phyloP scores from a whole-genome alignment of 2,113 vertebrate genomes.

The Myotis davidii region DNA sequence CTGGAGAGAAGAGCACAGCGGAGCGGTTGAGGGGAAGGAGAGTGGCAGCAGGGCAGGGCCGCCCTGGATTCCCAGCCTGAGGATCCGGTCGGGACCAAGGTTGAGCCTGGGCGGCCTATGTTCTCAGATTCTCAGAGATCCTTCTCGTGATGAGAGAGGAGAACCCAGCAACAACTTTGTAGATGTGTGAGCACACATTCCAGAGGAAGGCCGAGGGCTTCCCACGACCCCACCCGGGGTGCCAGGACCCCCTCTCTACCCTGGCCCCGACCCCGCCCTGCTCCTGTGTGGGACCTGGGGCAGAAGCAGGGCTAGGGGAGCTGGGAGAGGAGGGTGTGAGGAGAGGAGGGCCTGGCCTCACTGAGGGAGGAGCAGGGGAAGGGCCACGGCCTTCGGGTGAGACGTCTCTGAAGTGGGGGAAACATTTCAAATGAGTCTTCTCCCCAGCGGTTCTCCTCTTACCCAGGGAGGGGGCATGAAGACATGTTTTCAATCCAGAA shows the following conservation, averaged over 20 bases:
- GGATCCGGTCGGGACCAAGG: background rate
- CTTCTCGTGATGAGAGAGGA: no score
- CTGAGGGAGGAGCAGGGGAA: no score
- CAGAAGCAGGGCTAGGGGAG: background rate
- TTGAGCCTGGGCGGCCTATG: no score
- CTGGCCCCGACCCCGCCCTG: background rate
- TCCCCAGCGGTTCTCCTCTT: fast-evolving
- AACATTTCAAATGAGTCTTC: background rate
- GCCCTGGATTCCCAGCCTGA: no score
- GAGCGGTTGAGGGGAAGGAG: background rate
- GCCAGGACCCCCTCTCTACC: no score
- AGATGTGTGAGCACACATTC: no score
- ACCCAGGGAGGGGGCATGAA: no score
- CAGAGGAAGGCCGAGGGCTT: background rate
- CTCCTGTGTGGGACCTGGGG: fast-evolving
- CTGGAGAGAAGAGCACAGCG: background rate
- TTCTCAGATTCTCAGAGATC: background rate
- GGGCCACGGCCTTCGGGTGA: background rate
- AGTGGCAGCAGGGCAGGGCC: background rate
- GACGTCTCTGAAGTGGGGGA: fast-evolving
- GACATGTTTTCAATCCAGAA: background rate
- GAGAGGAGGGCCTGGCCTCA: no score
- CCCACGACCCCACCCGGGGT: no score
- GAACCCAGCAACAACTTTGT: background rate
- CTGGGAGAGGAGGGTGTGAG: background rate